Evolutionary conservation across 2,797 vertebrate species (phyloP).

Genomic region (Clarias pachynema): DNA sequence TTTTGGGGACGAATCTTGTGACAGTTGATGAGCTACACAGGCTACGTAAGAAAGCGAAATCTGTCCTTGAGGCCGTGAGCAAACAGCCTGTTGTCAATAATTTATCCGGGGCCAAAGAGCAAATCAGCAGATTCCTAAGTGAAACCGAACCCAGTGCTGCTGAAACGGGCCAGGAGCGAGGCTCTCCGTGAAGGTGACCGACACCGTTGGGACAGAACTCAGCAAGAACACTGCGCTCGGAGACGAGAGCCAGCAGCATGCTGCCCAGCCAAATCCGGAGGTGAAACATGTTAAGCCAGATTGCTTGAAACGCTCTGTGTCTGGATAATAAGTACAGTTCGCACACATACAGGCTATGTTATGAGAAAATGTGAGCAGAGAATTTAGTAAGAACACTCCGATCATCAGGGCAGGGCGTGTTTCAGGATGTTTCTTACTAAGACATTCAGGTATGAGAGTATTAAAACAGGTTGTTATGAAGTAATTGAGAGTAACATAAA

Average conservation of each 20-base stretch:
- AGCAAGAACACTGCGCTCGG: not conserved
- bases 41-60: constrained; percentile 74
- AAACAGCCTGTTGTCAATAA: constrained; percentile 64
- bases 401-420: not conserved
- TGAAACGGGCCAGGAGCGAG: not conserved
- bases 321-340: not conserved
- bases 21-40: constrained; percentile 62
- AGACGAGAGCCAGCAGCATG: constrained; percentile 9
- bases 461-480: not conserved
- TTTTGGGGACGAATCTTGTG: not conserved
- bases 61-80: constrained; percentile 65
- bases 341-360: not conserved
- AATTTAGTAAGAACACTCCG: not conserved
- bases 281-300: constrained; percentile 35
- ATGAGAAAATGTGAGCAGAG: not conserved
- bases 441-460: not conserved
- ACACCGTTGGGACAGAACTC: not conserved
- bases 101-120: constrained; percentile 53
- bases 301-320: constrained; percentile 1
- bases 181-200: constrained; percentile 23
- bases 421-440: not conserved
- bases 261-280: constrained; percentile 10
- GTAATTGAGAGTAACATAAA: not conserved
- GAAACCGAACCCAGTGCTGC: constrained; percentile 44
- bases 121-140: constrained; percentile 39